phyloP scores from a whole-genome alignment of 2,888 invertebrate genomes.

The Tetranychus truncatus region DNA sequence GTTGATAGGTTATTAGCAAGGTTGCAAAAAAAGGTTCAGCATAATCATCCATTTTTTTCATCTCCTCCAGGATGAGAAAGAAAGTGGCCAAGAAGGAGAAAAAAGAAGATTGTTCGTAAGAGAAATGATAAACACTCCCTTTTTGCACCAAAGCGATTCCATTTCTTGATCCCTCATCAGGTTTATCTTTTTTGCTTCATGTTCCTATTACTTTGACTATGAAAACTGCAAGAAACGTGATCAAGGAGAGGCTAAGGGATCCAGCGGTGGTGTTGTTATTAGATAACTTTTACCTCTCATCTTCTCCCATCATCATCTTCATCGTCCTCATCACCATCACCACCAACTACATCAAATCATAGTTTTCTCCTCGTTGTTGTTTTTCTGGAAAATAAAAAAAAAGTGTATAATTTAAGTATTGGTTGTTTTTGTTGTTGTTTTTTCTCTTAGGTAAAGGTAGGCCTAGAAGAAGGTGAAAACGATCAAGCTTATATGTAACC shows the following conservation, averaged over 20 bases:
- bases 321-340: background rate
- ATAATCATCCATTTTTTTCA: background rate
- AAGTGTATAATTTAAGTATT: conserved; percentile 1
- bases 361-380: background rate
- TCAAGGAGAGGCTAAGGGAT: conserved; percentile 1
- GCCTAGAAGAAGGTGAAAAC: background rate
- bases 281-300: background rate
- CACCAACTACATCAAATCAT: background rate
- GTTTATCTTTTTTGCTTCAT: background rate
- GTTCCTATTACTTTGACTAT: background rate
- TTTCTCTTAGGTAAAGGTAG: background rate
- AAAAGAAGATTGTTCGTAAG: background rate
- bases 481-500: background rate
- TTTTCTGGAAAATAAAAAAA: background rate
- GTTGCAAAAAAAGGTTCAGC: background rate
- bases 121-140: background rate
- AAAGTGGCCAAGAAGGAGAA: background rate
- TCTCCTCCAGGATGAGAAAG: background rate
- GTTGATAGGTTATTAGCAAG: background rate
- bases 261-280: conserved; percentile 1
- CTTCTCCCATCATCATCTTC: background rate
- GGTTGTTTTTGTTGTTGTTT: background rate
- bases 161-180: background rate
- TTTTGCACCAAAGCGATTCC: background rate
- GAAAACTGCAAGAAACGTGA: background rate